Evolutionary conservation across 2,797 vertebrate species (phyloP).

Genomic region (Eidolon dupreanum): DNA sequence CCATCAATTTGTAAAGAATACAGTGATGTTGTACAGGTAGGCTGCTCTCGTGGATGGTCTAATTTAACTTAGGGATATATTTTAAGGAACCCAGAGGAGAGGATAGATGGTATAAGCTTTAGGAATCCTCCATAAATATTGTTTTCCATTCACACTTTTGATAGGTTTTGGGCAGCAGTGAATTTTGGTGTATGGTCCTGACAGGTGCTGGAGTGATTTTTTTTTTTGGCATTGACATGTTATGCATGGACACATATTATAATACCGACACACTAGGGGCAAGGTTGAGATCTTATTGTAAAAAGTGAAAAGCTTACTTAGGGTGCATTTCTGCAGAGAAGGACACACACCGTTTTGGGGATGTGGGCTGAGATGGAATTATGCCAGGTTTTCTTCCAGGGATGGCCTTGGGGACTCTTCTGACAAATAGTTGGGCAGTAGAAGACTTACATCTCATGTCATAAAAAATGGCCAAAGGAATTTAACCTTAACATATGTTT

Average conservation of each 20-base stretch:
- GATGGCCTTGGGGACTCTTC: background rate
- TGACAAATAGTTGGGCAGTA: background rate
- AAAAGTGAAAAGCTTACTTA: background rate
- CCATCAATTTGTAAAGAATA: background rate
- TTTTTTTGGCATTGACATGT: background rate
- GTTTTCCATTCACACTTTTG: slow-evolving; percentile 15
- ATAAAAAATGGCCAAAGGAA: background rate
- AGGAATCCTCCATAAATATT: background rate
- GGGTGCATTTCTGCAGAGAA: background rate
- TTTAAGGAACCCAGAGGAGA: background rate
- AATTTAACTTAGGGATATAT: background rate
- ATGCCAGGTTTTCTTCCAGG: background rate
- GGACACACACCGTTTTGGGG: background rate
- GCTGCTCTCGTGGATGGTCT: background rate
- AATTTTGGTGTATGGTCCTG: background rate
- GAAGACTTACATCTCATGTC: background rate
- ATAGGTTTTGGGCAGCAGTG: background rate
- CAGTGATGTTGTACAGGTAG: background rate
- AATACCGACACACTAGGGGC: background rate
- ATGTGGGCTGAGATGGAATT: background rate
- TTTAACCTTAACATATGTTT: background rate
- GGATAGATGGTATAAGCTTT: background rate
- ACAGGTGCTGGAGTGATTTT: background rate
- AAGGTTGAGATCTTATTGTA: background rate
- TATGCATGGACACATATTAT: background rate